Percentiles rank a stretch among this genome's conserved stretches.
These are phyloP conservation scores for Melinaea marsaeus DNA, from an alignment of 2,888 invertebrate genomes.

Conservation along the genomic window DNA sequence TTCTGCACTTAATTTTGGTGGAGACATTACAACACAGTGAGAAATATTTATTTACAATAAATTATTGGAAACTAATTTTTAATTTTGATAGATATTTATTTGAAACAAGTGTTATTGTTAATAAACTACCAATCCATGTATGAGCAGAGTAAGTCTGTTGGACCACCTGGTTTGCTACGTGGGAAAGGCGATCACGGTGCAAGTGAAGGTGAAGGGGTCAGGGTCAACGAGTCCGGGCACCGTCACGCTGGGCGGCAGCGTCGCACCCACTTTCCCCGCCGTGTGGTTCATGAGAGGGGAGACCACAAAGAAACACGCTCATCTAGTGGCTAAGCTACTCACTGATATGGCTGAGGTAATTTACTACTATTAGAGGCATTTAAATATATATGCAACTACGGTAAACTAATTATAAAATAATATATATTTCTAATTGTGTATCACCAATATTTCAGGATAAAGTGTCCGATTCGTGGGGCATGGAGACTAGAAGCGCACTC, in stretches of 20 bases:
- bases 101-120: no score
- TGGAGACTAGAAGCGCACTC: constrained; percentile 91
- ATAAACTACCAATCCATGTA: no score
- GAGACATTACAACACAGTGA: constrained; percentile 53
- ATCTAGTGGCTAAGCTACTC: constrained; percentile 90
- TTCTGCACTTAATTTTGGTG: constrained; percentile 81
- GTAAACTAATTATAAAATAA: constrained; percentile 4
- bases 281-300: constrained; percentile 94
- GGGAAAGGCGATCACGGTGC: constrained; percentile 93
- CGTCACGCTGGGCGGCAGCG: constrained; percentile 77
- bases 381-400: not conserved
- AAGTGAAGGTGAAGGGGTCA: constrained; percentile 83
- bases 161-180: constrained; percentile 95
- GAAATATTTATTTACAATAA: constrained; percentile 13
- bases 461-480: constrained; percentile 90
- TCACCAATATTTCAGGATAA: constrained; percentile 82
- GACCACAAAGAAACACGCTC: constrained; percentile 90
- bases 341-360: constrained; percentile 94
- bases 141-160: constrained; percentile 83
- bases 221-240: constrained; percentile 57
- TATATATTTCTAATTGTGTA: no score
- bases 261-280: constrained; percentile 47
- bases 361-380: not conserved
- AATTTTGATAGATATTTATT: no score
- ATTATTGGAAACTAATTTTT: not conserved